Evolutionary conservation across 2,797 vertebrate genomes (phyloP), one percentile per base, ranked within the genome.

Genomic region (Hozukius guyotensis): DNA sequence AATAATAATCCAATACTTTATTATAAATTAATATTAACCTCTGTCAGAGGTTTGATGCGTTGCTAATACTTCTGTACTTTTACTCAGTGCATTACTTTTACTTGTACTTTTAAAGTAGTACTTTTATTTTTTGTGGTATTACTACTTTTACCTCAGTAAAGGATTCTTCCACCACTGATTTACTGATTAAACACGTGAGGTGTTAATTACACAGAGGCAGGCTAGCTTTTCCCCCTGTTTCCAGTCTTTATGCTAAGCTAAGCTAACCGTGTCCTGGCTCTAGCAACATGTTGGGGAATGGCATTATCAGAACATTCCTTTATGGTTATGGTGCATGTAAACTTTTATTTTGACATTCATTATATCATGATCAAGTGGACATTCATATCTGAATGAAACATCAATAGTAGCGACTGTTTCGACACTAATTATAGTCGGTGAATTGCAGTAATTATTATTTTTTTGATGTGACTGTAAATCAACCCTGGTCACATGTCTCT

Each of bases 111-210:
- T 49, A 49, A 49, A 49, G 6, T 18, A 49, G 46, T 49, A 49
- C 18, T 49, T 49, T 49, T 49, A 42, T 6, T 6, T 38, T 6
- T 42, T 42, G 38, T 16, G 38, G 38, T 42, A 16, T 53, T 53
- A 10, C 20, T 53, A 22, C 20, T n/a, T 53, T 16, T 42, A 42
- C 38, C 0, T 42, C 0, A 38, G 36, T 38, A 42, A 42, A 42
- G 5, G 38, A 14, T 42, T 53, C 49, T 11, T 22, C 0, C n/a
- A 53, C 49, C 8, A 22, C 49, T 11, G 53, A 0, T 56, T 0
- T 56, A 25, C 22, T 56, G 22, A 56, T 56, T 24, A 14, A 56
- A 56, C 55, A 25, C n/a, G 0, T 22, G 1, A 53, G 9, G 52
- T 53, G 56, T 27, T 57, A 27, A 57, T 57, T 1, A 16, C 12